Evolutionary conservation across 2,888 invertebrate species (phyloP), one percentile per base, ranked within the genome.

Genomic region (Busseola fusca): DNA sequence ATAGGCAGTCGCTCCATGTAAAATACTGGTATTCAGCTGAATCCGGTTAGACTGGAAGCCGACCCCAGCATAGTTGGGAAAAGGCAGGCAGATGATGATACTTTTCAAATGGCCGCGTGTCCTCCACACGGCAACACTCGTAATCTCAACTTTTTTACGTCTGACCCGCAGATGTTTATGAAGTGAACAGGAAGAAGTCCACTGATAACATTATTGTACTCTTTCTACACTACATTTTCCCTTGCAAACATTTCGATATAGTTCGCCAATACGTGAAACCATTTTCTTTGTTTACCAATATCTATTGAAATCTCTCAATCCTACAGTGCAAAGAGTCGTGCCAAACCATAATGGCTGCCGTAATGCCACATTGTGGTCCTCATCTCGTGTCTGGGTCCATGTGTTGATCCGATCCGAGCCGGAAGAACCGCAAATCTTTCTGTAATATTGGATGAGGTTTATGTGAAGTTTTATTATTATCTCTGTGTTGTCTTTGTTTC

Each of bases 321-420:
- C 40, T 25, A 21, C 21, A 30, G 52, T 21, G 7, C 45, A 18
- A 48, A 67, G 21, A 6, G n/a, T 40, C 73, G 69, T 48, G 59
- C 21, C 30, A 14, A 14, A 21, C 40, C 76, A 76, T 60, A 76
- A 68, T 57, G 69, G 12, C 10, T 9, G 30, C 25, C 21, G n/a
- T 54, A 30, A 34, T 64, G 64, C 60, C 56, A 54, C 37, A 54
- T 58, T 30, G n/a, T 52, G 18, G 34, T 42, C 27, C 27, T 57
- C 45, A 58, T 52, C 37, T 60, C 16, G 62, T 30, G 57, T 78
- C 57, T 37, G 52, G 58, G 52, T 1, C 57, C 45, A 37, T 59
- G 56, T 64, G 54, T 56, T 60, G 64, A 76, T 78, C 70, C 30
- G 58, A 71, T 62, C 71, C 71, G 50, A 25, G 1, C 16, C 62